Conservation (phyloP, 2,113 vertebrate genomes). For the Corythaeola cristata region DNA sequence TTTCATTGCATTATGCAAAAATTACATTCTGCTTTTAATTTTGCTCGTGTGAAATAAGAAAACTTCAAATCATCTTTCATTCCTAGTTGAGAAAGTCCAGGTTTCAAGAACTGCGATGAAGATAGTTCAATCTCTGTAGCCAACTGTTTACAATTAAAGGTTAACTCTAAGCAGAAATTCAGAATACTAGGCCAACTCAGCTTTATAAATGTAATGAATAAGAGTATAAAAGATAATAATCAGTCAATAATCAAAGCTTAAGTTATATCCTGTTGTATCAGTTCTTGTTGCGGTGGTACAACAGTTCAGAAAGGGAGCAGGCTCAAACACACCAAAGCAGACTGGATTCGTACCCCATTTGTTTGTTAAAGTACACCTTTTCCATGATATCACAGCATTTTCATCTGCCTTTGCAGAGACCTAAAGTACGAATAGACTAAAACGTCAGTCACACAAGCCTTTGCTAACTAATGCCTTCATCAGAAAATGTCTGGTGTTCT, state of each 20-base stretch:
- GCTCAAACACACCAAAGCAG: background rate
- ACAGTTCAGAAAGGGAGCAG: background rate
- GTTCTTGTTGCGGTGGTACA: background rate
- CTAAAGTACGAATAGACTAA: background rate
- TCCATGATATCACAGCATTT: background rate
- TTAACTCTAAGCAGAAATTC: background rate
- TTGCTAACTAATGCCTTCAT: conserved; percentile 20
- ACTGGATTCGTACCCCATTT: background rate
- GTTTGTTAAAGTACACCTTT: background rate
- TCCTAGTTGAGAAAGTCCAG: background rate
- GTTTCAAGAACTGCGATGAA: background rate
- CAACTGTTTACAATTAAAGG: background rate
- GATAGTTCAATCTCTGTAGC: background rate
- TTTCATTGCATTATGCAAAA: background rate
- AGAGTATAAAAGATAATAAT: background rate
- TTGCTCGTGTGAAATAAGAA: background rate
- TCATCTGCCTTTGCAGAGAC: background rate
- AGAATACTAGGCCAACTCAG: background rate
- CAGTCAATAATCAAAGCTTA: background rate
- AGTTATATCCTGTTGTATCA: background rate
- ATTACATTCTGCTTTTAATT: background rate
- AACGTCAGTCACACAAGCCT: background rate
- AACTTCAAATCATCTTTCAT: background rate
- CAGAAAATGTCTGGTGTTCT: background rate
- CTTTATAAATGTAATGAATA: background rate